Base-by-base conservation (phyloP, 2,113 vertebrate species). In the Odontesthes bonariensis region DNA sequence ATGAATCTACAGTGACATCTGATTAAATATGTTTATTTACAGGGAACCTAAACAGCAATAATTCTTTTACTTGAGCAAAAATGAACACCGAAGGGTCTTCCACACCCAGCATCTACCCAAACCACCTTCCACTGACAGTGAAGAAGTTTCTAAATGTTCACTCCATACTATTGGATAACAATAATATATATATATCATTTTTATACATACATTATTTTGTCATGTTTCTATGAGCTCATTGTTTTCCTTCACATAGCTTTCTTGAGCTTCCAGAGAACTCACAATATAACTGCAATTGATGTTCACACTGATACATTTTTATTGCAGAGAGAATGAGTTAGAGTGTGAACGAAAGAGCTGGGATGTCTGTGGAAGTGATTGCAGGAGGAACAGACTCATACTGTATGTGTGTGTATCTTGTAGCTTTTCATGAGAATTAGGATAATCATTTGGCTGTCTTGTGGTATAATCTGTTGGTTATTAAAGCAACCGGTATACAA, bases 381-480 rank as follows among this genome's bases (percentile, higher is more conserved):
- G 23, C 33, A 54, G 17, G 16, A 49, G 33, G 38, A 55, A 75
- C 51, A 55, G 51, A 68, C 23, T 17, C 13, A 11, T 17, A 32
- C 27, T 56, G 17, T 9, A 63, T 58, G 35, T 51, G 44, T 58
- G 35, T 51, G 44, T 60, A 51, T 62, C 17, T 23, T 80, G 46
- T 55, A 73, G 75, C 35, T 64, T 88, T 88, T 84, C 65, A 85
- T 65, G 65, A 77, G 75, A 85, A 75, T 83, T 83, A 78, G 44
- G 49, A 57, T 73, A 84, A 75, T 77, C 73, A 66, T 79, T 74
- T 77, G 52, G 47, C 67, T 53, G 61, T 55, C 44, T 49, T 58
- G 40, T 73, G 23, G 79, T 80, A 64, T 87, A 84, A 91, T 87
- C 87, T 86, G 82, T 83, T 83, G 79, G 78, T 86, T 88, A 69